Conservation (phyloP, 2,888 invertebrate species). For the Zygothrica quintamaculata region DNA sequence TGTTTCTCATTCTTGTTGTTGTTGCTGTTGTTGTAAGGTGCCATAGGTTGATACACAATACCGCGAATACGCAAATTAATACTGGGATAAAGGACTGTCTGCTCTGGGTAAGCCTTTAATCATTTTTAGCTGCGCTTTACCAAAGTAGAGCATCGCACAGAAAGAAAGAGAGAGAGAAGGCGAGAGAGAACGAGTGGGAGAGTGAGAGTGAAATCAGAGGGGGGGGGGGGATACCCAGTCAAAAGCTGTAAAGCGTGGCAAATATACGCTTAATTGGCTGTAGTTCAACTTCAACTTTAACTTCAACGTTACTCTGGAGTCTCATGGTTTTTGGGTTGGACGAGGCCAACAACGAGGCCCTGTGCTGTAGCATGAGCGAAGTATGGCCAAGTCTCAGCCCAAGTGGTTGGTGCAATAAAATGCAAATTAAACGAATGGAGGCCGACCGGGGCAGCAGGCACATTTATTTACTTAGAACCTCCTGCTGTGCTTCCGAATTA, state of each 20-base stretch:
- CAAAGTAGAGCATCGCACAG: constrained; percentile 67
- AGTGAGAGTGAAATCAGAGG: not conserved
- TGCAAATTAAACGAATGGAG: constrained; percentile 83
- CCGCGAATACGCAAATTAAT: constrained; percentile 71
- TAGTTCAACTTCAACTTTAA: constrained; percentile 32
- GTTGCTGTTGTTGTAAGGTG: not conserved
- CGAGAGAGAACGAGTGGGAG: not conserved
- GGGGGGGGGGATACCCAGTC: not conserved
- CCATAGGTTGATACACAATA: constrained; percentile 32
- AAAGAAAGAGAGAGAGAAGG: constrained; percentile 5
- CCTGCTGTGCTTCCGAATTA: constrained; percentile 90
- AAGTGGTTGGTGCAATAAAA: constrained; percentile 75
- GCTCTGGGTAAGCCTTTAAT: constrained; percentile 67
- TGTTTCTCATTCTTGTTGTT: not conserved
- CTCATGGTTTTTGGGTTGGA: not conserved
- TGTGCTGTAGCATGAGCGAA: not conserved
- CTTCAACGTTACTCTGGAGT: not conserved
- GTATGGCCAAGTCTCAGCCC: not conserved
- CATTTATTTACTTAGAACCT: constrained; percentile 86
- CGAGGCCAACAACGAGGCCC: constrained; percentile 1
- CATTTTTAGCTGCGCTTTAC: constrained; percentile 66
- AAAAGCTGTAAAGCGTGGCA: constrained; percentile 79
- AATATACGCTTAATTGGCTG: constrained; percentile 79
- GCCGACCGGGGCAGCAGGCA: constrained; percentile 73
- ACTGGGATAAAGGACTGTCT: constrained; percentile 62